These are phyloP conservation scores for Lasiurus borealis DNA, from an alignment of 2,113 vertebrate genomes.

Conservation along the genomic window DNA sequence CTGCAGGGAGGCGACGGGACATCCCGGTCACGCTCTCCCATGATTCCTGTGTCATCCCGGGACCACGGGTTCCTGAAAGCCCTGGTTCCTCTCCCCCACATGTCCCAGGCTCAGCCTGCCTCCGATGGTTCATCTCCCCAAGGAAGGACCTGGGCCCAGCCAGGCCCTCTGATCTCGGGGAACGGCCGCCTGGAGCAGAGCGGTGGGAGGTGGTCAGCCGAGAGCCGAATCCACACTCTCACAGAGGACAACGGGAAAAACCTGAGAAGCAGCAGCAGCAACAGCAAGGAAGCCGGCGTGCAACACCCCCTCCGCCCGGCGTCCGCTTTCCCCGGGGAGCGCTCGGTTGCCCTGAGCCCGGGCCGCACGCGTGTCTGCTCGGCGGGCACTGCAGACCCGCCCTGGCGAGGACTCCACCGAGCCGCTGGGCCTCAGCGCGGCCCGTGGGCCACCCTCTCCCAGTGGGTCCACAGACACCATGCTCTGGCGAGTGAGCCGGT, in stretches of 20 bases:
- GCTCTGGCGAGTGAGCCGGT: not conserved
- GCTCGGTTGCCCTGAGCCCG: slow-evolving; percentile 70
- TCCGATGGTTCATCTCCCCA: not conserved
- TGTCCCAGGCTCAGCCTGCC: not conserved
- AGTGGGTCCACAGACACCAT: too few relatives aligned
- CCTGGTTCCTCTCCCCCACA: not conserved
- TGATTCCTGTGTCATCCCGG: not conserved
- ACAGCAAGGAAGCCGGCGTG: slow-evolving; percentile 61
- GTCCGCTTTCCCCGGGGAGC: slow-evolving; percentile 74
- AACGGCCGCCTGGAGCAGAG: not conserved
- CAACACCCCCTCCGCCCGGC: slow-evolving; percentile 63
- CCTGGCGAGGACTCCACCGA: too few relatives aligned
- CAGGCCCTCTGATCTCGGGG: not conserved
- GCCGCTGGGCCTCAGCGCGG: too few relatives aligned
- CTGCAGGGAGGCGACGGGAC: accelerated
- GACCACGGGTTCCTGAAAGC: accelerated
- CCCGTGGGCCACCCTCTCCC: not conserved
- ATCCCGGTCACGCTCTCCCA: not conserved
- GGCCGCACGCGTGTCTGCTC: slow-evolving; percentile 54
- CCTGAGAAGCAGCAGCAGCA: slow-evolving; percentile 48
- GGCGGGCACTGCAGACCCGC: not conserved
- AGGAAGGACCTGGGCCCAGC: accelerated
- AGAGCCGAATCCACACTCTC: slow-evolving; percentile 69
- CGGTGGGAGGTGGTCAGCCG: not conserved
- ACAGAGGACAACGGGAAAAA: slow-evolving; percentile 62